A percentile compares a stretch with the other conserved stretches of the same genome.
These are phyloP conservation scores for Euura lappo DNA, from an alignment of 1,140 invertebrate genomes.

Conservation along the genomic window DNA sequence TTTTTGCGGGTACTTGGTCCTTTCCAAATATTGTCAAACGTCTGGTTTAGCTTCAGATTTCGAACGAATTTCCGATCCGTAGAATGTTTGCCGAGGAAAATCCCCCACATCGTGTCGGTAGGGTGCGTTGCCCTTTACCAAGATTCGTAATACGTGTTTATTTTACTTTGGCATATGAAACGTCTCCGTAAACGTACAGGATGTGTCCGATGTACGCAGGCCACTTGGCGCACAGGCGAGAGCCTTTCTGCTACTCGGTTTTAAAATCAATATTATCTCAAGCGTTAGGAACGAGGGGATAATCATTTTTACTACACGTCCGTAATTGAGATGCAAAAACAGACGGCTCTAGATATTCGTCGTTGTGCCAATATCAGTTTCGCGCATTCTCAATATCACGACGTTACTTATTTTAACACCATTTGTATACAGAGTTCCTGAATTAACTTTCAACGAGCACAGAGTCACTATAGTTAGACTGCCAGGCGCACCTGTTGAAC, in stretches of 20 bases:
- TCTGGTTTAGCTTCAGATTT: too few species aligned
- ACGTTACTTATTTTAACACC: constrained; percentile 2
- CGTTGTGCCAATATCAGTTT: background rate
- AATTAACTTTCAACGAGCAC: constrained; percentile 1
- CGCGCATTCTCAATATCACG: background rate
- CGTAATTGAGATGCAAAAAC: background rate
- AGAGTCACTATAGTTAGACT: background rate
- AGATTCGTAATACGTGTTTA: background rate
- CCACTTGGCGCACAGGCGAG: background rate
- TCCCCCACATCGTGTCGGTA: too few species aligned
- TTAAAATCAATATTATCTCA: background rate
- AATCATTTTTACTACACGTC: background rate
- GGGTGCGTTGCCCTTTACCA: too few species aligned
- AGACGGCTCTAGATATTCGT: background rate
- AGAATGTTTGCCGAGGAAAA: too few species aligned
- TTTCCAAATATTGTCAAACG: too few species aligned
- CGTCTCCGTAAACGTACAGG: background rate
- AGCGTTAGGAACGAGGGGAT: background rate
- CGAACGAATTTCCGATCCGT: too few species aligned
- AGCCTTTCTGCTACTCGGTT: background rate
- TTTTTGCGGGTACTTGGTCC: too few species aligned
- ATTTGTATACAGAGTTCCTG: background rate
- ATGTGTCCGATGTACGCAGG: background rate
- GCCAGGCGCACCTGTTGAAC: constrained; percentile 9
- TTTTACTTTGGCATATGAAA: constrained; percentile 1